Evolutionary conservation across 2,888 invertebrate species (phyloP).

Genomic region (Norana najaformis): DNA sequence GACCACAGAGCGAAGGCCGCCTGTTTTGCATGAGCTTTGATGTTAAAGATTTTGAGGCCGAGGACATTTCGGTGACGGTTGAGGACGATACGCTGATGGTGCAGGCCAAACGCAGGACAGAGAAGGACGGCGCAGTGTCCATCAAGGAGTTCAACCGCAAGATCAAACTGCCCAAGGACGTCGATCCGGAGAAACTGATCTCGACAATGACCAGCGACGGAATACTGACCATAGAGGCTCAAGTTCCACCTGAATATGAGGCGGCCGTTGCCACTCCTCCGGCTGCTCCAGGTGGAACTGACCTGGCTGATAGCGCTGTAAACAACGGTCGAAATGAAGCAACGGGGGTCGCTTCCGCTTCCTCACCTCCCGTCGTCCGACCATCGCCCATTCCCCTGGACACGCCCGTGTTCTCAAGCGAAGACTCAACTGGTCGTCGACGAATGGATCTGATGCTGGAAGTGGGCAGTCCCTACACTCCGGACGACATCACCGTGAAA

Average conservation of each 20-base stretch:
- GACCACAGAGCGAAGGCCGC: constrained; percentile 36
- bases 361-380: neutral
- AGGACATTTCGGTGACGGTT: constrained; percentile 39
- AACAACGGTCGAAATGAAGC: neutral
- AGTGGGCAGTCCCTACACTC: constrained; percentile 38
- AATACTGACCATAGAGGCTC: constrained; percentile 40
- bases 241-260: constrained; percentile 35
- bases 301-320: neutral
- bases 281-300: neutral
- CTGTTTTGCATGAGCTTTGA: constrained; percentile 44
- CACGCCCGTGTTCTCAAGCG: constrained; percentile 33
- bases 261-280: neutral
- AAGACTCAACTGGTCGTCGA: constrained; percentile 22
- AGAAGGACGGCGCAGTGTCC: constrained; percentile 31
- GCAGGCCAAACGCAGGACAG: constrained; percentile 35
- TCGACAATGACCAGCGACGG: constrained; percentile 42
- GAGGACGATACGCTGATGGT: constrained; percentile 39
- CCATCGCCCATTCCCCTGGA: constrained; percentile 34
- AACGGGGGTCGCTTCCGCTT: neutral
- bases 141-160: constrained; percentile 40
- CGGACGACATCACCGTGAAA: constrained; percentile 42
- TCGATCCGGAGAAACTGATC: constrained; percentile 37
- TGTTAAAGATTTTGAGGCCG: constrained; percentile 42
- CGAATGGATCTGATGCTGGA: constrained; percentile 38
- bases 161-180: constrained; percentile 38